A percentile compares a stretch with the other conserved stretches of the same genome.
These are phyloP conservation scores for Lathamus discolor DNA, from an alignment of 2,113 vertebrate species.

Conservation along the genomic window DNA sequence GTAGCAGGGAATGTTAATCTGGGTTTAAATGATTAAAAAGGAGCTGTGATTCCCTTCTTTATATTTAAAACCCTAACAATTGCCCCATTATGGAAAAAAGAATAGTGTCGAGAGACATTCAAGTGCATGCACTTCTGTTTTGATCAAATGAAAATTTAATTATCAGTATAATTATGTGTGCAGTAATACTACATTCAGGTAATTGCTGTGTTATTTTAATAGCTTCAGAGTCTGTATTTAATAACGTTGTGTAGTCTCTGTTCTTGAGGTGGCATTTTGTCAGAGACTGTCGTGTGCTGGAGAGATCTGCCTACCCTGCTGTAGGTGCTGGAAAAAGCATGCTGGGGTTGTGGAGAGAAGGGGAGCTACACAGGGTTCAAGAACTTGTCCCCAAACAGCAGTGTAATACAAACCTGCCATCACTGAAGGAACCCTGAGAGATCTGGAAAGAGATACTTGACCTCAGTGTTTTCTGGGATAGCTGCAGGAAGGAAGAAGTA, in stretches of 20 bases:
- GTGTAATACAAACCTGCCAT: not conserved
- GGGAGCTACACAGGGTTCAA: not conserved
- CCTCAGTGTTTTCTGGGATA: not conserved
- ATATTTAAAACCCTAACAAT: fast-evolving
- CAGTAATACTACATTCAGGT: not conserved
- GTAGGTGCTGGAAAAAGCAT: not conserved
- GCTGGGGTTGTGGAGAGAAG: not conserved
- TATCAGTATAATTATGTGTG: not conserved
- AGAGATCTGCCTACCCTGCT: not conserved
- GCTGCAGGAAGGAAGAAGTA: not conserved
- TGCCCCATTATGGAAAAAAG: not conserved
- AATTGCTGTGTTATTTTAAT: not conserved
- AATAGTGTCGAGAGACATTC: not conserved
- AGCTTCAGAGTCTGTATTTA: not conserved
- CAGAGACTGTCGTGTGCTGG: not conserved
- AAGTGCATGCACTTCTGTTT: not conserved
- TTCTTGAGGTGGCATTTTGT: not conserved
- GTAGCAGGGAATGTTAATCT: not conserved
- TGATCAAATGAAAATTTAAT: not conserved
- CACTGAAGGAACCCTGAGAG: not conserved
- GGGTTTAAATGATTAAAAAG: not conserved
- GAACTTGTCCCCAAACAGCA: not conserved
- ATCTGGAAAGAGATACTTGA: not conserved
- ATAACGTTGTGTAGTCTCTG: not conserved
- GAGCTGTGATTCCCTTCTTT: not conserved